phyloP scores from a whole-genome alignment of 2,797 vertebrate species.

The Okamejei kenojei region DNA sequence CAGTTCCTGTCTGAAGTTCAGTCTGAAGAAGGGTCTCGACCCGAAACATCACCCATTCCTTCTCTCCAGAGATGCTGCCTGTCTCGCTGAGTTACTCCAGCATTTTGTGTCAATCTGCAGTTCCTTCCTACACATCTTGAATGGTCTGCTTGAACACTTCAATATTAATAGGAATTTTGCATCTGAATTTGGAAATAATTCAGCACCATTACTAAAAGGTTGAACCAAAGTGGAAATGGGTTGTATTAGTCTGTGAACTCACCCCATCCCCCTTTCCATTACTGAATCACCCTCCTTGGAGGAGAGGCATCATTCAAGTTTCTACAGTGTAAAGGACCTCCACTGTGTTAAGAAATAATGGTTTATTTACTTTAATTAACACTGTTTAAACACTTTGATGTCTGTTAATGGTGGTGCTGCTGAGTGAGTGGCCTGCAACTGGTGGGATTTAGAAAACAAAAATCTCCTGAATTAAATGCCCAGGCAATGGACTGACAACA shows the following conservation, averaged over 20 bases:
- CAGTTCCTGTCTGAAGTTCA: too few species aligned
- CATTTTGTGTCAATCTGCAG: too few species aligned
- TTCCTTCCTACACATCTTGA: neutral
- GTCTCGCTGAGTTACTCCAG: too few species aligned
- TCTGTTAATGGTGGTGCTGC: constrained; percentile 26
- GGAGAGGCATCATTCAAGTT: constrained; percentile 27
- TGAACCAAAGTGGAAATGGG: constrained; percentile 11
- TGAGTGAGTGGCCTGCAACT: constrained; percentile 31
- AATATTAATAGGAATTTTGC: neutral
- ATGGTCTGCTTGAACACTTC: too few species aligned
- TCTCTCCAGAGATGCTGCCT: too few species aligned
- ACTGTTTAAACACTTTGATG: constrained; percentile 33
- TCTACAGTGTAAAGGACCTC: constrained; percentile 13
- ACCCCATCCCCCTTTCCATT: neutral
- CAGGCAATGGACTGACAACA: constrained; percentile 16
- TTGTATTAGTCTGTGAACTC: neutral
- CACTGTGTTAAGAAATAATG: neutral
- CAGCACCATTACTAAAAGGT: neutral
- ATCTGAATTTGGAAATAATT: constrained; percentile 22
- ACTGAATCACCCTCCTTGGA: neutral
- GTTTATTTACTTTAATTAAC: constrained; percentile 30
- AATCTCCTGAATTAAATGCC: neutral
- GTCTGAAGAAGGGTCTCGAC: too few species aligned
- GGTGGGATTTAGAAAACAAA: constrained; percentile 39
- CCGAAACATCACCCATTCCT: too few species aligned